These are phyloP conservation scores for Papilio gigon DNA, from an alignment of 2,888 invertebrate species.

Conservation along the genomic window DNA sequence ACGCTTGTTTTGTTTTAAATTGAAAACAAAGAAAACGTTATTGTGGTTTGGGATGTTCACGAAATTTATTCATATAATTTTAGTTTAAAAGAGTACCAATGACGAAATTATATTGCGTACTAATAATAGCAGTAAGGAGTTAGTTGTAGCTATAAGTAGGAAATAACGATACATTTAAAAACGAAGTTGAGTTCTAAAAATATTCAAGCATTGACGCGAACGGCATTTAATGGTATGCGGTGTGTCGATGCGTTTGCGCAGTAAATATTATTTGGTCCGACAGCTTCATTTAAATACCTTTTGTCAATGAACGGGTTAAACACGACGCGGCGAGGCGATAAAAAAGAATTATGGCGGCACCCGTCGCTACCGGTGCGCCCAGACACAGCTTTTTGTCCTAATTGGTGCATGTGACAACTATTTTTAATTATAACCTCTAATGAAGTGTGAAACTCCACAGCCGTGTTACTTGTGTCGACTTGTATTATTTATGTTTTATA, in stretches of 20 bases:
- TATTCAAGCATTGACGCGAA: slow-evolving; percentile 58
- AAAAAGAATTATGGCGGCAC: slow-evolving; percentile 78
- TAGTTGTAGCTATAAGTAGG: slow-evolving; percentile 3
- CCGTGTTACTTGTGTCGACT: slow-evolving; percentile 13
- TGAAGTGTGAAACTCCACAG: slow-evolving; percentile 37
- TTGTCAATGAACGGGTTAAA: slow-evolving; percentile 82
- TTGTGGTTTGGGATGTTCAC: no score
- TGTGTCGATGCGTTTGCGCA: slow-evolving; percentile 67
- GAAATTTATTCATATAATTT: no score
- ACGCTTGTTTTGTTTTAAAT: no score
- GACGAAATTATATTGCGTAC: no score
- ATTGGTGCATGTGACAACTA: slow-evolving; percentile 73
- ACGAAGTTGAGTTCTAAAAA: slow-evolving; percentile 49
- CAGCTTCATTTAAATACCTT: slow-evolving; percentile 83
- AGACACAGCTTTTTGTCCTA: slow-evolving; percentile 63
- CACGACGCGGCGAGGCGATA: slow-evolving; percentile 68
- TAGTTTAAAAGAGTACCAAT: no score
- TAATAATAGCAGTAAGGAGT: not conserved
- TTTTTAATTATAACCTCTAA: slow-evolving; percentile 68
- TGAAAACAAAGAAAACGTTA: no score
- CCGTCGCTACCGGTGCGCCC: slow-evolving; percentile 62
- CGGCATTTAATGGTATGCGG: slow-evolving; percentile 63
- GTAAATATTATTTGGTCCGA: slow-evolving; percentile 76
- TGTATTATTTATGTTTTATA: slow-evolving; percentile 14
- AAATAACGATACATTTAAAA: slow-evolving; percentile 16